Base-by-base conservation (phyloP, 30 jellyfish, hydroid and myxozoan genomes). In the Aurelia sp. region DNA sequence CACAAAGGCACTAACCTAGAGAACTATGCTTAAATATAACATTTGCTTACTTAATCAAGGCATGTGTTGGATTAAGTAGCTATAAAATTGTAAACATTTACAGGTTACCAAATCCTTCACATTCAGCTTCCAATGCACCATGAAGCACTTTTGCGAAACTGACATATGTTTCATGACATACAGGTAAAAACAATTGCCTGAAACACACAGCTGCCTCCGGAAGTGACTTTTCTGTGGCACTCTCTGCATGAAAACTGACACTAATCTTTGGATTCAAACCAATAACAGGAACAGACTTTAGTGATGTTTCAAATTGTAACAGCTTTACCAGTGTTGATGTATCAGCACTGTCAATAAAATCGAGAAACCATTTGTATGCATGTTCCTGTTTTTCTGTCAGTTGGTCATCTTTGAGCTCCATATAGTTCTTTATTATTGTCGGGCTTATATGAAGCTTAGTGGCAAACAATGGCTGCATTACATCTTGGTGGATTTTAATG, bases 401-500 rank as follows among this genome's bases (percentile, higher is more conserved):
- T 5, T 59, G 33, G 2, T 59, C 69, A 5, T 59, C 16, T 8
- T 58, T 58, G 23, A 59, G 13, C 33, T 4, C 31, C 23, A 59
- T 59, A 9, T n/a, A 59, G 6, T 59, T 21, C 69, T 59, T 59
- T 9, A 59, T 59, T 12, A 59, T 13, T 6, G 23, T 59, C 35
- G 33, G 4, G 11, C 69, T 59, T 21, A 59, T 18, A 59, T n/a
- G 11, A 18, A 18, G 33, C 13, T 59, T 30, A 22, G 77, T 30
- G 21, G 33, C 77, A 30, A 66, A 66, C 22, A 66, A 31, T 17
- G 77, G 77, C n/a, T 66, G 23, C 77, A 66, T 66, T 0, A 66
- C 22, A 20, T 35, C 77, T 27, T 66, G 23, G 11, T 66, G 77
- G 44, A 30, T 17, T 30, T 17, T 27, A 17, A 66, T 22, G 50